Evolutionary conservation across 2,888 invertebrate genomes (phyloP).

Genomic region (Augochlorella aurata): DNA sequence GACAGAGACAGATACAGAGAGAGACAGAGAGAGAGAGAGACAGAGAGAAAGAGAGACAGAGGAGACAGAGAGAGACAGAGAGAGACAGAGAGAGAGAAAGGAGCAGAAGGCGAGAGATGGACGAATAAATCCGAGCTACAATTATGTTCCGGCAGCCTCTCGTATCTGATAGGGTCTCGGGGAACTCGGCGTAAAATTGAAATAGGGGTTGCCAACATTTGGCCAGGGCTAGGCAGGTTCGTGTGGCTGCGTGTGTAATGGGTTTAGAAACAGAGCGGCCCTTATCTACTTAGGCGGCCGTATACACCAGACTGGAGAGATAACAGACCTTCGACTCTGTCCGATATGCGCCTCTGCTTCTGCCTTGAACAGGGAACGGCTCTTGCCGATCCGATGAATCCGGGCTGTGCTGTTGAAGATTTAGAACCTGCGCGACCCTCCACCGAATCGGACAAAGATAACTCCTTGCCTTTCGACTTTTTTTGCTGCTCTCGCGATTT

Average conservation of each 20-base stretch:
- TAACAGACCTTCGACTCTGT: slow-evolving; percentile 53
- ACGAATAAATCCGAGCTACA: slow-evolving; percentile 43
- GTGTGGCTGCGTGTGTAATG: slow-evolving; percentile 44
- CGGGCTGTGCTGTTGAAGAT: background rate
- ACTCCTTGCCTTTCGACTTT: background rate
- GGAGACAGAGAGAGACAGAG: too few species aligned
- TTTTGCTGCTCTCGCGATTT: background rate
- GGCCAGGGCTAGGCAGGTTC: slow-evolving; percentile 28
- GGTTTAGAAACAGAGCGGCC: slow-evolving; percentile 35
- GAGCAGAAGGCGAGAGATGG: background rate
- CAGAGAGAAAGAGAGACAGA: too few species aligned
- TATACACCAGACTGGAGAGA: slow-evolving; percentile 38
- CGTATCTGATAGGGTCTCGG: slow-evolving; percentile 47
- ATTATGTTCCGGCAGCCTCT: slow-evolving; percentile 48
- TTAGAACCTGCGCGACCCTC: background rate
- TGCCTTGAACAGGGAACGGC: background rate
- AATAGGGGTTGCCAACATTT: slow-evolving; percentile 55
- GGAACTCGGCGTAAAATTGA: slow-evolving; percentile 62
- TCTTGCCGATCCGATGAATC: background rate
- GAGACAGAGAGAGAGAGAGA: background rate
- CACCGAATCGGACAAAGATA: background rate
- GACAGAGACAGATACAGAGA: too few species aligned
- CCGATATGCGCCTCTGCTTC: slow-evolving; percentile 27
- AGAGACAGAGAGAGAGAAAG: background rate
- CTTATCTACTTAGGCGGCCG: slow-evolving; percentile 55